A percentile compares a stretch with the other conserved stretches of the same genome.
These are phyloP conservation scores for Bicyclus anynana DNA, from an alignment of 1,140 invertebrate genomes.

Conservation along the genomic window DNA sequence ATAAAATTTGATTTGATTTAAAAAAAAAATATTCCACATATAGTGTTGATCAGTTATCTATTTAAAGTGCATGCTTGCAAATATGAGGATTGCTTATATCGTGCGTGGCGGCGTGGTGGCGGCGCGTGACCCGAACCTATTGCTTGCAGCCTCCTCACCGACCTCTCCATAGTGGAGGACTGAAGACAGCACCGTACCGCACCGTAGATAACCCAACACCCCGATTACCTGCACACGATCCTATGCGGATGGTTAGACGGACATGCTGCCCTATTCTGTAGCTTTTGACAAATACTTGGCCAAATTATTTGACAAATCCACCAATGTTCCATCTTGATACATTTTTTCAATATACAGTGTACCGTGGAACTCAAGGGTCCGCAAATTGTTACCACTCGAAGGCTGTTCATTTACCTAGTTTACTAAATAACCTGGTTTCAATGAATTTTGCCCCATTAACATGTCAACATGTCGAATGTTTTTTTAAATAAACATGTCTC, in stretches of 20 bases:
- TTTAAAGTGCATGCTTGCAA: background rate
- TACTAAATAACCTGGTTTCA: too few species aligned
- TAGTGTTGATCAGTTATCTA: too few species aligned
- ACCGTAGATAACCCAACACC: background rate
- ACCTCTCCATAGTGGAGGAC: conserved; percentile 74
- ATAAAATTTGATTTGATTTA: too few species aligned
- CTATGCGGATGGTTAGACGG: background rate
- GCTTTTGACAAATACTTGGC: background rate
- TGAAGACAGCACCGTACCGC: conserved; percentile 31
- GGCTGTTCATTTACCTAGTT: too few species aligned
- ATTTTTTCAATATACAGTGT: too few species aligned
- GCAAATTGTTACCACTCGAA: too few species aligned
- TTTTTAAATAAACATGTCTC: too few species aligned
- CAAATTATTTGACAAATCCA: background rate
- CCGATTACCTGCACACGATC: background rate
- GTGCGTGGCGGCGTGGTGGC: conserved; percentile 22
- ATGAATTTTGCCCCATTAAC: too few species aligned
- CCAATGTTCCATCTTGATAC: too few species aligned
- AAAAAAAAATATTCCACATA: too few species aligned
- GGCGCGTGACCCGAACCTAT: conserved; percentile 37
- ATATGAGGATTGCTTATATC: conserved; percentile 1
- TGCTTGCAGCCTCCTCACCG: conserved; percentile 76
- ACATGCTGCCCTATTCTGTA: background rate
- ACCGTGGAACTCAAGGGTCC: too few species aligned
- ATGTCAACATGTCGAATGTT: too few species aligned